phyloP scores from a whole-genome alignment of 2,888 invertebrate genomes.

The Eupithecia abbreviata region DNA sequence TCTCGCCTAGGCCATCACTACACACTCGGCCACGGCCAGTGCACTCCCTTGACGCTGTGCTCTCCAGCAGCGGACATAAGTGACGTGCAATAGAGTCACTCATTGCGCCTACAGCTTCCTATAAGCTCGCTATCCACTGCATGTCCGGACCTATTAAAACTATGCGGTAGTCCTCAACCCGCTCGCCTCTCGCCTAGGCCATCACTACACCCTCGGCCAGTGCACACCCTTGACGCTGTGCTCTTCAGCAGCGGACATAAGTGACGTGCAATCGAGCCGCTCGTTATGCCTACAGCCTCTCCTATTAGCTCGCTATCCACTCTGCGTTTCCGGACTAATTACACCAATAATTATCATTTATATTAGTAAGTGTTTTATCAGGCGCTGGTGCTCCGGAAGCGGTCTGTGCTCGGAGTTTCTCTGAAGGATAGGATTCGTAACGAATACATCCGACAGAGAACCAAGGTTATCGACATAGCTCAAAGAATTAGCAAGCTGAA shows the following conservation, averaged over 20 bases:
- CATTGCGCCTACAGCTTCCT: background rate
- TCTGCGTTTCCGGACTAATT: background rate
- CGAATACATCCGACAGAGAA: no score
- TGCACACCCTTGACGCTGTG: background rate
- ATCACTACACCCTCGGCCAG: background rate
- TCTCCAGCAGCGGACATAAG: background rate
- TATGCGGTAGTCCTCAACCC: background rate
- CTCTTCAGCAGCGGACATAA: background rate
- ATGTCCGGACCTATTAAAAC: background rate
- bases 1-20: background rate
- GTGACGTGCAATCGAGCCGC: slow-evolving; percentile 7
- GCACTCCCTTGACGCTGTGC: background rate
- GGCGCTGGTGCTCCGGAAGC: background rate
- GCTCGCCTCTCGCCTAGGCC: background rate
- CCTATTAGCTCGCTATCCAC: background rate
- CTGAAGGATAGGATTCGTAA: no score
- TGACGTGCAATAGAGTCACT: slow-evolving; percentile 2
- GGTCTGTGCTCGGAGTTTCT: no score
- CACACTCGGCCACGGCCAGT: background rate
- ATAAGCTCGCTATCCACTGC: background rate
- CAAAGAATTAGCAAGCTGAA: no score
- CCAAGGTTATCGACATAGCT: no score
- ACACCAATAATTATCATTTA: background rate
- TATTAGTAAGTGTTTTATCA: background rate
- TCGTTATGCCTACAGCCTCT: background rate